Evolutionary conservation across 1,140 invertebrate species (phyloP), one percentile per base, ranked within the genome.

Genomic region (Riptortus pedestris): DNA sequence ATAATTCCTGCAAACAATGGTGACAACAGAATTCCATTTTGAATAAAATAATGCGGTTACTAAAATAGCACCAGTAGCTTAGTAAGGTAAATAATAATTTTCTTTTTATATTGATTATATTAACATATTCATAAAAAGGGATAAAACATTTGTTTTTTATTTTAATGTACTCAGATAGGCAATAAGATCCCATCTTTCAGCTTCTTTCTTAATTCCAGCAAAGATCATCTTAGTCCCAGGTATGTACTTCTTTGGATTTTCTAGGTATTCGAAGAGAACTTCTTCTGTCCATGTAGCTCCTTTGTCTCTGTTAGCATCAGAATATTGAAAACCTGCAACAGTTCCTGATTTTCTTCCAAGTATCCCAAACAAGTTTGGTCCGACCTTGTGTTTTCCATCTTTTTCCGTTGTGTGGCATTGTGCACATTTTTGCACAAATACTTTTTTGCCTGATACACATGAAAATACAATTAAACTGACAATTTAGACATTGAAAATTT

Each of bases 321-420:
- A 95, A 79, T 98, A 98, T 20, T 81, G 71, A 74, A 87, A 99
- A 58, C 94, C 94, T 47, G 89, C 16, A 20, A 93, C 91, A 73
- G 93, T 90, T 45, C 96, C 96, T 68, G 94, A 97, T 55, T 69
- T 63, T 20, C 66, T 29, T 1, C 66, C 67, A 14, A 67, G 24
- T 2, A 70, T 2, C 2, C 67, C 66, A 26, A 16, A 29, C n/a
- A 99, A 83, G 75, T 97, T 98, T 47, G 96, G 96, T n/a, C 96
- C 96, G 70, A 88, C 87, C 79, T 98, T 98, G 78, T 98, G 90
- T 79, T 94, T 93, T 71, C 91, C 93, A 72, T 90, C 92, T 66
- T 87, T 83, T 72, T 96, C 91, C 62, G 94, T 85, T 51, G 93
- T 96, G 77, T 98, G 96, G 75, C 96, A 98, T 75, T 98, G 94